Conservation (phyloP, 2,113 vertebrate species). For the Apeltes quadracus region DNA sequence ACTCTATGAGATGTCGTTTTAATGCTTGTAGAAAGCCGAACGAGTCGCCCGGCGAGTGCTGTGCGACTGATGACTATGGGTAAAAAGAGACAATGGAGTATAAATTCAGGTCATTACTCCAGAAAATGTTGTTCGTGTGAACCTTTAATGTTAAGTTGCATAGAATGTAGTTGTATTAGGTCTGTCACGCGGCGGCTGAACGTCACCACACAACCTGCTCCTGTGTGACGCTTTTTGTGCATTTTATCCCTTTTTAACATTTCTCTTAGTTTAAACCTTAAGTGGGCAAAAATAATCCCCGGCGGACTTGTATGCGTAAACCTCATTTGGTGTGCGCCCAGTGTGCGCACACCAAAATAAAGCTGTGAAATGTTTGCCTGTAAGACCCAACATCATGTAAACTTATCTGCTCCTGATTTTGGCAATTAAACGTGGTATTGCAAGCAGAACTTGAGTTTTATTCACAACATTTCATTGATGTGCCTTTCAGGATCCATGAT, state of each 20-base stretch:
- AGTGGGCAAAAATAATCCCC: not conserved
- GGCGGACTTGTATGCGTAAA: not conserved
- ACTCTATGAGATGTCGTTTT: not conserved
- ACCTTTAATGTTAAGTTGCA: constrained; percentile 13
- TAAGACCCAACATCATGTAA: not conserved
- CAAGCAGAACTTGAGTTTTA: constrained; percentile 5
- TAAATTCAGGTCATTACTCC: not conserved
- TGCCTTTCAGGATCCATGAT: not conserved
- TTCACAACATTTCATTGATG: not conserved
- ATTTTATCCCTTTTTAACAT: not conserved
- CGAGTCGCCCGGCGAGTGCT: no score
- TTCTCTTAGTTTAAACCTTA: constrained; percentile 25
- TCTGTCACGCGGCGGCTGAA: not conserved
- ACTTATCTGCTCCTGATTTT: constrained; percentile 6
- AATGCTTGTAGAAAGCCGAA: not conserved
- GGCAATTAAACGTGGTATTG: constrained; percentile 28
- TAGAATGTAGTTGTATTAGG: constrained; percentile 13
- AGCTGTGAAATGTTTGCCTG: constrained; percentile 13
- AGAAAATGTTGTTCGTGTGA: not conserved
- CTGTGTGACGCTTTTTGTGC: not conserved
- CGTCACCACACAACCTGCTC: constrained; percentile 8
- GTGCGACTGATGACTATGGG: not conserved
- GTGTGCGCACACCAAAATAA: constrained; percentile 21
- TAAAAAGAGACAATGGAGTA: not conserved
- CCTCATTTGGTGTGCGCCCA: not conserved